phyloP scores from a whole-genome alignment of 2,113 vertebrate species.

The Vimba vimba region DNA sequence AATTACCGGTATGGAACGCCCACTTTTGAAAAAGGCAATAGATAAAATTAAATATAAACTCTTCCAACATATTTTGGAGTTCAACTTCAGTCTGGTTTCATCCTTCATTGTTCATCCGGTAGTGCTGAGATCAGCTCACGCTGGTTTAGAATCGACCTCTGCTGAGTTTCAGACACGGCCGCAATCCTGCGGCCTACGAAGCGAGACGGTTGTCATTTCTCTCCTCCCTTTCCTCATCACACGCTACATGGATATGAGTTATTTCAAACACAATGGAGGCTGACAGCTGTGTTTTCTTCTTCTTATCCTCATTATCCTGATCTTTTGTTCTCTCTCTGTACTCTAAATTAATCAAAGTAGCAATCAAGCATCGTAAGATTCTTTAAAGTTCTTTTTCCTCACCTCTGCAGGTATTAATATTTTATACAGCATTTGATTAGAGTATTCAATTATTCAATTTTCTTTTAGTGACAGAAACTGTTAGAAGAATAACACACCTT shows the following conservation, averaged over 20 bases:
- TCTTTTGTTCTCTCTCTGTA: neutral
- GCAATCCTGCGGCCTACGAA: neutral
- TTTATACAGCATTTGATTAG: constrained; percentile 21
- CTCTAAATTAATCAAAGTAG: constrained; percentile 25
- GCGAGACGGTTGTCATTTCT: constrained; percentile 31
- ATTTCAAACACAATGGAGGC: constrained; percentile 9
- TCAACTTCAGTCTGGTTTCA: neutral
- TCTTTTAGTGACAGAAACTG: neutral
- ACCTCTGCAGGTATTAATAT: constrained; percentile 22
- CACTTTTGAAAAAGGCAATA: neutral
- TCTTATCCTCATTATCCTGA: constrained; percentile 28
- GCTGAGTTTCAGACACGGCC: neutral
- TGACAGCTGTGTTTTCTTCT: constrained; percentile 35
- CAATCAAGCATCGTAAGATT: neutral
- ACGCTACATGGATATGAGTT: constrained; percentile 40
- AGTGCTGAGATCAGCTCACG: constrained; percentile 16
- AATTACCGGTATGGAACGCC: neutral
- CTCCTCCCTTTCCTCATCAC: constrained; percentile 20
- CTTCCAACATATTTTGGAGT: neutral
- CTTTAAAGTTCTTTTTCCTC: neutral
- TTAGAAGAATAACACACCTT: neutral
- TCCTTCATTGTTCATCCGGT: neutral
- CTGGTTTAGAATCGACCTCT: constrained; percentile 15
- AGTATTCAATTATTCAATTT: neutral
- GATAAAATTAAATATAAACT: neutral